Conservation (phyloP, 2,888 invertebrate species). For the Sylvicola fuscatus region DNA sequence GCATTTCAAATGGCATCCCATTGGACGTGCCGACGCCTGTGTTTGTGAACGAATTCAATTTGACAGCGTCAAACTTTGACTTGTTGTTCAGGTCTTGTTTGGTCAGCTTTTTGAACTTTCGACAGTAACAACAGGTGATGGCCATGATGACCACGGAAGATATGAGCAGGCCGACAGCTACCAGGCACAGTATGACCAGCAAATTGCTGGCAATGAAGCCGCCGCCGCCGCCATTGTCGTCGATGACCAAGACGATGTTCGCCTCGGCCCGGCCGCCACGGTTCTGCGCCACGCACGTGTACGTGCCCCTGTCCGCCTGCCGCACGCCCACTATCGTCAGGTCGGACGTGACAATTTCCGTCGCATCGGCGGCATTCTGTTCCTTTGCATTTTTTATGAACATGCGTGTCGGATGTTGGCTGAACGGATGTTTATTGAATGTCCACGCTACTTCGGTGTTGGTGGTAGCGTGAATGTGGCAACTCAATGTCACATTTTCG, state of each 20-base stretch:
- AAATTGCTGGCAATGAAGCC: slow-evolving; percentile 4
- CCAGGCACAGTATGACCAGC: slow-evolving; percentile 2
- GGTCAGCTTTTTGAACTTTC: slow-evolving; percentile 6
- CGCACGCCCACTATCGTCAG: slow-evolving; percentile 43
- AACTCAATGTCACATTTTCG: slow-evolving; percentile 48
- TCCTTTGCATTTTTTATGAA: slow-evolving; percentile 7
- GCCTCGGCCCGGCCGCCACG: slow-evolving; percentile 37
- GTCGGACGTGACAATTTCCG: slow-evolving; percentile 23
- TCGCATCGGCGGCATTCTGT: slow-evolving; percentile 1
- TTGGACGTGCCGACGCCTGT: slow-evolving; percentile 1
- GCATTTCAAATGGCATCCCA: background rate
- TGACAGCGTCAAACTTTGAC: slow-evolving; percentile 4
- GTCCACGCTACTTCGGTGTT: slow-evolving; percentile 57
- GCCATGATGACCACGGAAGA: slow-evolving; percentile 3
- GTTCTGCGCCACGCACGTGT: slow-evolving; percentile 63
- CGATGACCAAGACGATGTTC: background rate
- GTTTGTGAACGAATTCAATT: slow-evolving; percentile 5
- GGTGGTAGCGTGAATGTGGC: slow-evolving; percentile 56
- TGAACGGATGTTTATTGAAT: slow-evolving; percentile 28
- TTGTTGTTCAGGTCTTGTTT: slow-evolving; percentile 5
- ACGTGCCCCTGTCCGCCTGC: slow-evolving; percentile 46
- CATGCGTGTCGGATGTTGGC: slow-evolving; percentile 27
- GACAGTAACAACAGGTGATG: slow-evolving; percentile 26
- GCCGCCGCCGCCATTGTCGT: slow-evolving; percentile 1
- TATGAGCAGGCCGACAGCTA: slow-evolving; percentile 3